Base-by-base conservation (phyloP, 53 echinoderm and acorn worm genomes). In the Echinarachnius parma region DNA sequence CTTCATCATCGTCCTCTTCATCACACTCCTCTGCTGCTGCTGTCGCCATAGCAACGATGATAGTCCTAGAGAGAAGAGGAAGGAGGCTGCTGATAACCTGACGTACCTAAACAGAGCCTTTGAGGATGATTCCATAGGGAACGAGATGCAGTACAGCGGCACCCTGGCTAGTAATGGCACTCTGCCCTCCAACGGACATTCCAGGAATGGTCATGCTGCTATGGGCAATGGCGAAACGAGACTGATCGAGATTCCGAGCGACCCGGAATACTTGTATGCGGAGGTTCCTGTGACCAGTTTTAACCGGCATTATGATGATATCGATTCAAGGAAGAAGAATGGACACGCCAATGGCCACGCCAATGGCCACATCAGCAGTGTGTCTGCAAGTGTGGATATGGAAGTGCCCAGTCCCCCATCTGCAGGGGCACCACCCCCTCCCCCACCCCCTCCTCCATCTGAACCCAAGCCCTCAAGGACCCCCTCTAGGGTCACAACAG, bases 101-200 rank as follows among this genome's bases (percentile, higher is more conserved):
- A 83, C 77, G 21, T 75, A 83, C 30, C 77, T 83, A 34, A 83
- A 83, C 68, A 35, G 77, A 8, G 76, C 77, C 10, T 83, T 77
- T 39, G 77, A 77, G 34, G 66, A 65, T 19, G 80, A 66, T 2
- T 10, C 18, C 2, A 4, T 28, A 0, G 52, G 39, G 9, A 13
- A 11, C 2, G 83, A 83, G 15, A 48, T 66, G 47, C 66, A 75
- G 19, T 83, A 77, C 69, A 48, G 77, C 1, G 37, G 55, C 16
- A 72, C 74, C 4, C 16, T 72, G 31, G 26, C 36, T 0, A 36
- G 74, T 39, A 56, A 55, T 15, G 74, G 57, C n/a, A 72, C 74
- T 0, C 11, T 56, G 9, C 42, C 39, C 0, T 56, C 36, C 56
- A 72, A 72, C 34, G 74, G 74, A 9, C 68, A 68, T 15, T 16